These are phyloP conservation scores for Tamias sibiricus DNA, from an alignment of 2,113 vertebrate genomes.

Conservation along the genomic window DNA sequence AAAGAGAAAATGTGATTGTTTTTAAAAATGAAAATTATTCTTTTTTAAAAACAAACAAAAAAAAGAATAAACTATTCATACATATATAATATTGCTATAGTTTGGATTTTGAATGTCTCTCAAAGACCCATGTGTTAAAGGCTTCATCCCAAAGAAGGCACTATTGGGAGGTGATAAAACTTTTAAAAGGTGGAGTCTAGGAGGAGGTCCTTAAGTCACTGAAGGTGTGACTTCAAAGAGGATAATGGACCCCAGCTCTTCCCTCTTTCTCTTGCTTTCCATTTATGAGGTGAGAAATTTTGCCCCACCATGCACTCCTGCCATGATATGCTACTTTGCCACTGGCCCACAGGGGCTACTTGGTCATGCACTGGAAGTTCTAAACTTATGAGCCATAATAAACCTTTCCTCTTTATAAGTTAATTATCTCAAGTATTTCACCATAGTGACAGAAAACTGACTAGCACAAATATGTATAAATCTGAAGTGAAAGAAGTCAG, in stretches of 20 bases:
- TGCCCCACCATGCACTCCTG: neutral
- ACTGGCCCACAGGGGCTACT: neutral
- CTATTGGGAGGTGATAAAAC: neutral
- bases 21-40: constrained; percentile 10
- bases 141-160: neutral
- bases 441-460: neutral
- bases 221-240: neutral
- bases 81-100: neutral
- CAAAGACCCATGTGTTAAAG: neutral
- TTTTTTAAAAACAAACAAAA: neutral
- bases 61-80: neutral
- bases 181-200: too few species aligned
- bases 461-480: neutral
- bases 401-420: neutral
- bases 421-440: neutral
- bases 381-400: neutral
- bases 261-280: neutral
- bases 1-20: constrained; percentile 4
- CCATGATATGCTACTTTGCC: too few species aligned
- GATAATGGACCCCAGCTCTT: neutral
- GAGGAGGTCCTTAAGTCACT: neutral
- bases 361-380: too few species aligned
- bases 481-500: neutral
- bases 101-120: neutral
- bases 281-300: neutral